A percentile compares a stretch with the other conserved stretches of the same genome.
These are phyloP conservation scores for Siderastrea siderea DNA, from an alignment of 92 coral and sea anemone species.

Conservation along the genomic window DNA sequence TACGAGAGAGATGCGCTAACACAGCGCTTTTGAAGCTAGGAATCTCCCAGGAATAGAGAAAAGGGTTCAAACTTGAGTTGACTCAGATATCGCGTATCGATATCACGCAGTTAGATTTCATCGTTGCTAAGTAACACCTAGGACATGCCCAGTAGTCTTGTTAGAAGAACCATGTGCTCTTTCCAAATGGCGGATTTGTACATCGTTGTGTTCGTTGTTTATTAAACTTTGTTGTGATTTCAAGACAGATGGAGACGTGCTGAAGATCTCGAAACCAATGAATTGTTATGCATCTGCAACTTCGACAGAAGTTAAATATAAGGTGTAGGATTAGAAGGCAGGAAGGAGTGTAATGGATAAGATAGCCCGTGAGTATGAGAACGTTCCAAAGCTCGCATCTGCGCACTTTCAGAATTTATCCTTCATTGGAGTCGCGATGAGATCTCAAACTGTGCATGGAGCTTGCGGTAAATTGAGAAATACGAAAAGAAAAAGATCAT, in stretches of 20 bases:
- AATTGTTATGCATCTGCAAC: conserved; percentile 75
- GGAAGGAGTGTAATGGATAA: conserved; percentile 78
- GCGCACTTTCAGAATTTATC: not conserved
- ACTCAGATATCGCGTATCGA: conserved; percentile 6
- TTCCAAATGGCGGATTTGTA: too few relatives aligned
- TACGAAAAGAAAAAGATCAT: conserved; percentile 18
- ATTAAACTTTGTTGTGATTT: too few relatives aligned
- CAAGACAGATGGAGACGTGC: conserved; percentile 57
- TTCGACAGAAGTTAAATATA: conserved; percentile 79
- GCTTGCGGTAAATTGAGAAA: conserved; percentile 11
- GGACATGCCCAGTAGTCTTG: too few relatives aligned
- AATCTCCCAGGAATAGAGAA: conserved; percentile 74
- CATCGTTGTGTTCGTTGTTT: too few relatives aligned
- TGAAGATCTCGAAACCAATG: conserved; percentile 91
- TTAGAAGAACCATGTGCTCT: too few relatives aligned
- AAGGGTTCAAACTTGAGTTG: conserved; percentile 79
- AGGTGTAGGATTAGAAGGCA: conserved; percentile 64
- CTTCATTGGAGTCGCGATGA: conserved; percentile 25
- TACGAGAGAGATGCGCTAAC: not conserved
- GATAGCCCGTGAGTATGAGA: conserved; percentile 64
- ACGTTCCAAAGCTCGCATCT: conserved; percentile 18
- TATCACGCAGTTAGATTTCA: too few relatives aligned
- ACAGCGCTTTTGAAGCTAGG: conserved; percentile 49
- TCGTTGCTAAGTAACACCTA: too few relatives aligned
- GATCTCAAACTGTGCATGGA: not conserved